Evolutionary conservation across 1,140 invertebrate species (phyloP), one percentile per base, ranked within the genome.

Genomic region (Ectropis grisescens): DNA sequence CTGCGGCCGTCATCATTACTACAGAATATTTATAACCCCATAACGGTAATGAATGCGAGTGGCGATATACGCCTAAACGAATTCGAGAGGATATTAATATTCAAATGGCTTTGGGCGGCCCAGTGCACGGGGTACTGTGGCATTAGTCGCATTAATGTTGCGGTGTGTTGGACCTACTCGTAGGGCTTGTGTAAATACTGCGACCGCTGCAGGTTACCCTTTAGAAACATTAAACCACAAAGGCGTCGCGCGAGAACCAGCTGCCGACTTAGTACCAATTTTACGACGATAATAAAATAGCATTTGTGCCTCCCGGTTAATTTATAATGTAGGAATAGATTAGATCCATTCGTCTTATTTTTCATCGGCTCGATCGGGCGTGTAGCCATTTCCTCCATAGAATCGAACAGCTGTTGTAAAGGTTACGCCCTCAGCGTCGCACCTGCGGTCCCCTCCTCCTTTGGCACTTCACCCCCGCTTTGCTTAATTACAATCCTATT

Each of bases 341-440:
- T 65, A 64, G 62, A n/a, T 35, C 27, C 37, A 35, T 27, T 44
- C 38, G 37, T 56, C 47, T 60, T 56, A 43, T 40, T 56, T 49
- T 33, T 41, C 39, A 41, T 34, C 33, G 36, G 13, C n/a, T 25
- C 44, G 57, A 65, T 58, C 46, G 42, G 49, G 46, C 49, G 56
- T 56, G 38, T 47, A 58, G 49, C 48, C 46, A 59, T 67, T 71
- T 67, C 58, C 68, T 66, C 33, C 45, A 41, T 46, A 43, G 41
- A 36, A 50, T 39, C 38, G 42, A 61, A 64, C 71, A 72, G 71
- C 71, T 76, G 71, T 71, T 67, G 37, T 51, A 66, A 69, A 71
- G 61, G 61, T 65, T 64, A 71, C 66, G 58, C 65, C 68, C 51
- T 54, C 61, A 60, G 55, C 57, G 52, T 57, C 57, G 65, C 69